A percentile compares a stretch with the other conserved stretches of the same genome.
These are phyloP conservation scores for Phrixothrix hirtus DNA, from an alignment of 2,888 invertebrate species.

Conservation along the genomic window DNA sequence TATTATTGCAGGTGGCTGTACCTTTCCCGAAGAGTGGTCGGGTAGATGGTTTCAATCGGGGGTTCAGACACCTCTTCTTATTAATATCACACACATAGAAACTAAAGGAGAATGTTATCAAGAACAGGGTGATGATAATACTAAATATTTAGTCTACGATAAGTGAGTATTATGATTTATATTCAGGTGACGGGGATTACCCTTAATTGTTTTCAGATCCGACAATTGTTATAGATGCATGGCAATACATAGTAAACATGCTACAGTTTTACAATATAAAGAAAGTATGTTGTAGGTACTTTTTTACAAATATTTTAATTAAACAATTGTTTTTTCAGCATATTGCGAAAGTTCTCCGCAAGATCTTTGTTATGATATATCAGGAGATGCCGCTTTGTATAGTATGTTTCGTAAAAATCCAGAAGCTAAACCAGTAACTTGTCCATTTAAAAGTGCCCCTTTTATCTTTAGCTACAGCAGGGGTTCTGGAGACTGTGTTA, in stretches of 20 bases:
- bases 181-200: too few relatives aligned
- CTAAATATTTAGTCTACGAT: conserved; percentile 69
- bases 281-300: conserved; percentile 67
- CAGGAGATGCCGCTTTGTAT: conserved; percentile 71
- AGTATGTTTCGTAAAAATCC: conserved; percentile 76
- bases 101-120: conserved; percentile 71
- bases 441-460: conserved; percentile 81
- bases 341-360: conserved; percentile 65
- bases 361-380: conserved; percentile 69
- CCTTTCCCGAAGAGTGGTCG: conserved; percentile 70
- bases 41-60: conserved; percentile 79
- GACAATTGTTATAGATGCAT: conserved; percentile 74
- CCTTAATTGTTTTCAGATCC: conserved; percentile 59
- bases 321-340: conserved; percentile 53
- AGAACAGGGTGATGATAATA: conserved; percentile 65
- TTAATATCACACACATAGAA: conserved; percentile 68
- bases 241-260: conserved; percentile 76
- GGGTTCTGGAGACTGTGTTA: conserved; percentile 74
- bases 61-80: conserved; percentile 61
- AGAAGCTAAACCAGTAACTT: conserved; percentile 65
- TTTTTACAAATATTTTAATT: background rate
- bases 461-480: conserved; percentile 79
- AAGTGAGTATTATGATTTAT: too few relatives aligned
- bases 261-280: conserved; percentile 79
- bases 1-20: conserved; percentile 65